These are phyloP conservation scores for Grammomys surdaster DNA, from an alignment of 2,113 vertebrate genomes.

Conservation along the genomic window DNA sequence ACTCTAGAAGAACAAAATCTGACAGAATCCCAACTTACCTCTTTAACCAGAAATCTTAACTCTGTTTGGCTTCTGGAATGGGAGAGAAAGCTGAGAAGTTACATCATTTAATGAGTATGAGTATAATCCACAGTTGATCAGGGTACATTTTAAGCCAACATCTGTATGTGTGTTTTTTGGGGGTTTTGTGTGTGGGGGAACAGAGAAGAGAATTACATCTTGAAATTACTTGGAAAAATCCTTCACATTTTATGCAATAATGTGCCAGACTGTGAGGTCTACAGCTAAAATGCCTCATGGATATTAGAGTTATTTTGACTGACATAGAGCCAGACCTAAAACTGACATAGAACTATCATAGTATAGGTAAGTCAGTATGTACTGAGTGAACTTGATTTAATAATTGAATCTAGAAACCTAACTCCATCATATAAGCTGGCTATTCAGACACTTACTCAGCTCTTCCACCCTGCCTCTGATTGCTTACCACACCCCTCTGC, in stretches of 20 bases:
- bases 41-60: not conserved
- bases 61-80: conserved; percentile 1
- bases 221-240: not conserved
- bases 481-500: not conserved
- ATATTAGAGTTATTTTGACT: conserved; percentile 19
- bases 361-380: not conserved
- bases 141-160: not conserved
- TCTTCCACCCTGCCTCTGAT: not conserved
- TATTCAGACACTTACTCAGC: not conserved
- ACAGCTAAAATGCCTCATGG: not conserved
- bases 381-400: not conserved
- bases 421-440: not conserved
- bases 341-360: not conserved
- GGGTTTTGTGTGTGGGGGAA: not conserved
- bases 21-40: not conserved
- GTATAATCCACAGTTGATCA: not conserved
- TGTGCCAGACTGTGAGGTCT: not conserved
- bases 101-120: not conserved
- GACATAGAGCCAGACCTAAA: not conserved
- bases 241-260: conserved; percentile 40
- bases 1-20: conserved; percentile 49
- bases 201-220: not conserved
- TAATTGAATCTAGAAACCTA: not conserved
- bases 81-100: not conserved
- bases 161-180: not conserved